Base-by-base conservation (phyloP, 1,140 invertebrate species). In the Leptopilina boulardi region DNA sequence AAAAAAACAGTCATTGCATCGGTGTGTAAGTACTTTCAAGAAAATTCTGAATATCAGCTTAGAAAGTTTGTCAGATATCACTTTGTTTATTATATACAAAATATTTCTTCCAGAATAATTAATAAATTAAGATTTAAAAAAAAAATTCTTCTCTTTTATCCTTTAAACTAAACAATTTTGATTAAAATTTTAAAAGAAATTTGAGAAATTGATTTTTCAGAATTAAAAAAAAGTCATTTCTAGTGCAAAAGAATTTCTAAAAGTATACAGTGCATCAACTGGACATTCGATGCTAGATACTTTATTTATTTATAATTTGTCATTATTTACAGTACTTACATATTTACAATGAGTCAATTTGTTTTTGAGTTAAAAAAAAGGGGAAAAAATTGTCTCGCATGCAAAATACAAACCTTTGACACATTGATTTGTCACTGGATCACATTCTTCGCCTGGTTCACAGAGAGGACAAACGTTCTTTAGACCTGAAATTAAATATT, bases 401-500 rank as follows among this genome's bases (percentile, higher is more conserved):
- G 23, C 26, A 66, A n/a, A 6, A 30, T 66, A 90, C 87, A 80
- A 88, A 93, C 96, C 95, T 94, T 95, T 94, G 78, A 95, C 93
- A 87, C 96, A 97, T 72, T 94, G 94, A 19, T 95, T 95, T 8
- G 95, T 95, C 70, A 93, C 92, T 47, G 93, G 93, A 89, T 96
- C 94, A 80, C 96, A 97, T 19, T 92, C 91, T 23, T 94, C 93
- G 75, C 95, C 95, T 42, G 93, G 92, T 76, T 95, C 94, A 88
- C 96, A 96, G 80, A 96, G 94, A 15, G 93, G 93, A 86, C 95
- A 97, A 47, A 91, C 92, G 81, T 80, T 78, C 77, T 80, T 75
- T 86, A 82, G 76, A 80, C 72, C 74, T 73, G 70, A 71, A 59
- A 73, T 71, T 47, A 71, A 66, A 51, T 38, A 23, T 54, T n/a